Percentiles rank a stretch among this genome's conserved stretches.
Conservation (phyloP, 2,888 invertebrate species). For the Rhorus exstirpatorius region DNA sequence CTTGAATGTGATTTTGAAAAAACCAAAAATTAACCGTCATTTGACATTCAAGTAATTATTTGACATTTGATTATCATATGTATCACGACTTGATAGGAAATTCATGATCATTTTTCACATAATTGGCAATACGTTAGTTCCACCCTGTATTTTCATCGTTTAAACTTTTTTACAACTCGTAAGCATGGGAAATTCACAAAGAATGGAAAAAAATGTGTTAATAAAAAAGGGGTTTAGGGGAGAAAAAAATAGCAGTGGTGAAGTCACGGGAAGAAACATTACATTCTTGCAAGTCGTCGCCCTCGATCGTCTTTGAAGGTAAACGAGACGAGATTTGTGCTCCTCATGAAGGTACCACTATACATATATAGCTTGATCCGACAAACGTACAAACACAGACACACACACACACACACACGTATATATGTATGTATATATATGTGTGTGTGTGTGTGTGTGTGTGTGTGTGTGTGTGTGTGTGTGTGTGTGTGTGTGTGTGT, state of each 20-base stretch:
- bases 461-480: too few species aligned
- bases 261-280: constrained; percentile 64
- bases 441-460: too few species aligned
- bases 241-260: constrained; percentile 16
- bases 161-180: neutral
- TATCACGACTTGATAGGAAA: too few species aligned
- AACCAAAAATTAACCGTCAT: too few species aligned
- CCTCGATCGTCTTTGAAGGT: constrained; percentile 77
- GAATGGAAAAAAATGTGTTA: constrained; percentile 7
- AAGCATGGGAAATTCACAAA: neutral
- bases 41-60: too few species aligned
- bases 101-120: too few species aligned
- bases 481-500: too few species aligned
- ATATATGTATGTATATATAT: neutral
- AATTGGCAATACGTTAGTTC: neutral
- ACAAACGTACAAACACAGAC: too few species aligned
- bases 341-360: constrained; percentile 52
- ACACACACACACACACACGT: too few species aligned
- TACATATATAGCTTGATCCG: constrained; percentile 2
- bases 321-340: constrained; percentile 74
- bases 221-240: too few species aligned
- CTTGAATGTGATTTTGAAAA: too few species aligned
- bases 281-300: constrained; percentile 74
- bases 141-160: neutral
- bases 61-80: too few species aligned